Evolutionary conservation across 2,888 invertebrate species (phyloP).

Genomic region (Hydraecia micacea): DNA sequence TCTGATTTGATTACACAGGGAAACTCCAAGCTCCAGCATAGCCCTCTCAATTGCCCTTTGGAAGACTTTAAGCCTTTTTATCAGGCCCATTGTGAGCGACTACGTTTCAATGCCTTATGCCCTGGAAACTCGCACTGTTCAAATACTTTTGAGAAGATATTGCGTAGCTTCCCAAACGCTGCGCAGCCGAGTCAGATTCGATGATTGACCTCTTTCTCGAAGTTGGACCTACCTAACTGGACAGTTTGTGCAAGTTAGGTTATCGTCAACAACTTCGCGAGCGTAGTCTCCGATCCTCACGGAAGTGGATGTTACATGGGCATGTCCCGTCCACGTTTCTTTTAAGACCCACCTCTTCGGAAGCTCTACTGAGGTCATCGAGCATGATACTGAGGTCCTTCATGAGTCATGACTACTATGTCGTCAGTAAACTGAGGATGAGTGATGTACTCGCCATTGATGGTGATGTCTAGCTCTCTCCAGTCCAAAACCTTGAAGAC

Average conservation of each 20-base stretch:
- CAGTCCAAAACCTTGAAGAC: not conserved
- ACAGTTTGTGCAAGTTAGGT: not conserved
- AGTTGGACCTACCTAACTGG: not conserved
- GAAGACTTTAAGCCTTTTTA: too few relatives aligned
- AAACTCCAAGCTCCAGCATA: not conserved
- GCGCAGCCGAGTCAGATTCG: not conserved
- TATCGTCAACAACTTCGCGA: constrained; percentile 2
- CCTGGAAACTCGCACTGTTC: not conserved
- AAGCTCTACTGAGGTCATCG: not conserved
- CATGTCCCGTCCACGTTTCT: not conserved
- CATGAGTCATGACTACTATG: not conserved
- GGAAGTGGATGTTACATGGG: not conserved
- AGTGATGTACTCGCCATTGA: not conserved
- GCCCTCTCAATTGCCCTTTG: not conserved
- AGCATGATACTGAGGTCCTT: not conserved
- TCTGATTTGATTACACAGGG: not conserved
- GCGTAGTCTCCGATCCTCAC: not conserved
- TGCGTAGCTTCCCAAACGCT: not conserved
- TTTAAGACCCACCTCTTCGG: not conserved
- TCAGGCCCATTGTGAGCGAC: not conserved
- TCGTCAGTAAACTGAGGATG: not conserved
- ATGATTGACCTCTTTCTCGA: not conserved
- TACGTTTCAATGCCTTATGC: not conserved
- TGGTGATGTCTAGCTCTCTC: not conserved
- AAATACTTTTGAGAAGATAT: not conserved